Conservation (phyloP, 2,113 vertebrate genomes). For the Gymnorhina tibicen region DNA sequence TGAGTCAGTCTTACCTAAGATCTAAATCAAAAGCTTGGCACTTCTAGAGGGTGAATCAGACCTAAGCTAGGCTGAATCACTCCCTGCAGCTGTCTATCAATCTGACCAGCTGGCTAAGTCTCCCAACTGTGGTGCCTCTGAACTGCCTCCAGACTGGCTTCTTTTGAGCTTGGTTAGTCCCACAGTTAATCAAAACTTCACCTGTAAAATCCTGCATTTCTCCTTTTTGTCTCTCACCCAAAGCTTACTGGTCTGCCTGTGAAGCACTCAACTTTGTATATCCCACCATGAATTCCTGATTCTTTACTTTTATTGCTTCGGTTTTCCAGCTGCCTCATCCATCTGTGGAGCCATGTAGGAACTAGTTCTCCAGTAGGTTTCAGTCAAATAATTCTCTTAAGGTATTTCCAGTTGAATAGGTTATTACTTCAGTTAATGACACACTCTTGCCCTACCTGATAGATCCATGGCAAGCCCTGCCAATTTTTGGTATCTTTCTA, state of each 20-base stretch:
- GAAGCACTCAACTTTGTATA: not conserved
- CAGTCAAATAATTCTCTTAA: not conserved
- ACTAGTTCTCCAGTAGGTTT: not conserved
- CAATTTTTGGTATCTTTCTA: not conserved
- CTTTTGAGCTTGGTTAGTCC: not conserved
- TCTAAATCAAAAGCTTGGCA: conserved; percentile 9
- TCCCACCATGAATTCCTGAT: not conserved
- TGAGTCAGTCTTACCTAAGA: conserved; percentile 9
- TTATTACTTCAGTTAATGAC: not conserved
- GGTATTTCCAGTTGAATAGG: not conserved
- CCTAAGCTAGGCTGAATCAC: conserved; percentile 8
- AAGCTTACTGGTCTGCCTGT: not conserved
- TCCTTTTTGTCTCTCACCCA: not conserved
- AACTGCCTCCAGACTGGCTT: not conserved
- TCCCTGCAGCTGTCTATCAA: not conserved
- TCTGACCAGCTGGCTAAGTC: not conserved
- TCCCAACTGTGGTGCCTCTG: not conserved
- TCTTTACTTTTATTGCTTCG: not conserved
- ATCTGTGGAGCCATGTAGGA: not conserved
- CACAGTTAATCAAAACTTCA: not conserved
- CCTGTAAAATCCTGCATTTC: not conserved
- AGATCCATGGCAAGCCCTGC: not conserved
- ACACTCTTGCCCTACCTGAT: not conserved
- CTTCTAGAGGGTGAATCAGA: conserved; percentile 24
- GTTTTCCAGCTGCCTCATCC: not conserved